Evolutionary conservation across 2,797 vertebrate genomes (phyloP).

Genomic region (Moxostoma hubbsi): DNA sequence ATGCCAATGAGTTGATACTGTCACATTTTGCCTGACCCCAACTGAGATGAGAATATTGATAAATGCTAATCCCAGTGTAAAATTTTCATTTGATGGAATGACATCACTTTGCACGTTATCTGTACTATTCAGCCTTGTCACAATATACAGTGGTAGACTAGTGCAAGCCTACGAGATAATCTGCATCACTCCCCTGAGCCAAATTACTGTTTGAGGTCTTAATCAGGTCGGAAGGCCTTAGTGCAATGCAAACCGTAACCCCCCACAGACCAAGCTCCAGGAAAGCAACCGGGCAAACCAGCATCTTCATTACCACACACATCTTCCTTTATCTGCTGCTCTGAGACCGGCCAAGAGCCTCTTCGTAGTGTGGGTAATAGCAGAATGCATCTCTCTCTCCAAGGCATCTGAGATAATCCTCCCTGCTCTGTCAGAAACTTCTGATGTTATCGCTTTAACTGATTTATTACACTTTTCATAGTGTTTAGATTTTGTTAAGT

Average conservation of each 20-base stretch:
- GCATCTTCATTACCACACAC: constrained; percentile 50
- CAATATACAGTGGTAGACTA: constrained; percentile 19
- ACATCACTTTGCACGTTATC: constrained; percentile 7
- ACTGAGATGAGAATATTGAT: no score
- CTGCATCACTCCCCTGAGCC: constrained; percentile 31
- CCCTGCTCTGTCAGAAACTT: constrained; percentile 23
- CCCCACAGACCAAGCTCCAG: constrained; percentile 19
- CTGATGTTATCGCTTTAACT: constrained; percentile 45
- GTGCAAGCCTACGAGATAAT: constrained; percentile 23
- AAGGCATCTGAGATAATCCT: constrained; percentile 45
- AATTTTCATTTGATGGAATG: background rate
- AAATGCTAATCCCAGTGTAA: no score
- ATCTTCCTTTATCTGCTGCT: constrained; percentile 43
- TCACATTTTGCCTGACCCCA: no score
- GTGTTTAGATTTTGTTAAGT: constrained; percentile 42
- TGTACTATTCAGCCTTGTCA: constrained; percentile 41
- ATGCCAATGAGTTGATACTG: no score
- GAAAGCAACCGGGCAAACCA: constrained; percentile 40
- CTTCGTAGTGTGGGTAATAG: constrained; percentile 29
- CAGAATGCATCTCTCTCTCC: constrained; percentile 37
- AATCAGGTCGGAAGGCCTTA: constrained; percentile 47
- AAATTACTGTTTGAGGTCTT: constrained; percentile 52
- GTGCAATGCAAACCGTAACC: constrained; percentile 6
- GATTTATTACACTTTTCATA: constrained; percentile 48
- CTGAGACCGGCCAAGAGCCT: constrained; percentile 48